Percentiles rank a stretch among this genome's conserved stretches.
These are phyloP conservation scores for Pomatorhinus ruficollis DNA, from an alignment of 2,113 vertebrate species.

Conservation along the genomic window DNA sequence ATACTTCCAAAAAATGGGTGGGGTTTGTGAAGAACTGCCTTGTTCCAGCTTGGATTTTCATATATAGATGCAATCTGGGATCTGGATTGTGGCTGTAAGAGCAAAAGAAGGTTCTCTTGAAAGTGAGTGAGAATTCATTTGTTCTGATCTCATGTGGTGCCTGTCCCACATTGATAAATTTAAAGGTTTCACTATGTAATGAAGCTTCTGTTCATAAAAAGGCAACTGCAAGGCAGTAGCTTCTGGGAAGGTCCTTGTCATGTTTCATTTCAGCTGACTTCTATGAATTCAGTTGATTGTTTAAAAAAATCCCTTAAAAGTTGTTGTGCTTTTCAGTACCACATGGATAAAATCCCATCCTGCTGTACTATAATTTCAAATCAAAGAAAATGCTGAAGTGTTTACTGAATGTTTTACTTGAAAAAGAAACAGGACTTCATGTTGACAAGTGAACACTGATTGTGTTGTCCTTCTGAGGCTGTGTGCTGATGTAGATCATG, in stretches of 20 bases:
- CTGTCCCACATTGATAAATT: not conserved
- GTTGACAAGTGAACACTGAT: not conserved
- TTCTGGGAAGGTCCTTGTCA: not conserved
- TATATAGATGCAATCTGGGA: not conserved
- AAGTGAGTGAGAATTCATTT: not conserved
- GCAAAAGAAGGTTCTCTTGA: not conserved
- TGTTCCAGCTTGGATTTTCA: not conserved
- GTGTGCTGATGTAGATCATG: not conserved
- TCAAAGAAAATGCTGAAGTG: not conserved
- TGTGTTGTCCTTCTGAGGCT: not conserved
- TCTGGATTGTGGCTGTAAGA: not conserved
- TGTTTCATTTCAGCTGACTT: not conserved
- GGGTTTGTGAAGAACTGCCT: not conserved
- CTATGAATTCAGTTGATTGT: not conserved
- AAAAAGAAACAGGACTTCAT: not conserved
- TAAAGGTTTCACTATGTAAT: not conserved
- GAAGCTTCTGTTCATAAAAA: not conserved
- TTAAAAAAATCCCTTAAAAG: not conserved
- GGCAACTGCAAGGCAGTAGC: not conserved
- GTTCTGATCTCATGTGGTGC: not conserved
- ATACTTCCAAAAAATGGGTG: not conserved
- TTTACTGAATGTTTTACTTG: not conserved
- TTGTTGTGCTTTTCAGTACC: not conserved
- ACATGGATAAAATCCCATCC: not conserved
- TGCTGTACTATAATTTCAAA: not conserved